Evolutionary conservation across 1,140 invertebrate genomes (phyloP).

Genomic region (Lepidurus apus): DNA sequence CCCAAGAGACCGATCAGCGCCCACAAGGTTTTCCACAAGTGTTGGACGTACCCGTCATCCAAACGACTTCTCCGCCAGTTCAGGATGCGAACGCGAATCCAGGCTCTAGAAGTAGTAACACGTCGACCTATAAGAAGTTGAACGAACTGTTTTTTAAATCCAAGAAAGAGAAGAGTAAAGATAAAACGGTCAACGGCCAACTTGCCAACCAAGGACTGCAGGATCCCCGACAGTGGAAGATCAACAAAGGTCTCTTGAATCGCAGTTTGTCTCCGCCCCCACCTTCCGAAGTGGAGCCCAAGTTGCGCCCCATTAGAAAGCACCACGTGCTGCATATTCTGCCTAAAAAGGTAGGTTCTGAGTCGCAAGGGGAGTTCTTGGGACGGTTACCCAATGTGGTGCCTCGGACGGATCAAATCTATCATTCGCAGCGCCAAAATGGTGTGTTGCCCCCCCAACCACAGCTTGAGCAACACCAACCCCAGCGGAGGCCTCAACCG

Average conservation of each 20-base stretch:
- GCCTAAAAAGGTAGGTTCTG: neutral
- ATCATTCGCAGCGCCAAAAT: slow-evolving; percentile 20
- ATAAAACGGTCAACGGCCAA: slow-evolving; percentile 45
- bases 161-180: slow-evolving; percentile 45
- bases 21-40: neutral
- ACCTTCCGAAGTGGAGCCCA: slow-evolving; percentile 34
- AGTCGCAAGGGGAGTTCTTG: neutral
- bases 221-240: slow-evolving; percentile 14
- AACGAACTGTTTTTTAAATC: slow-evolving; percentile 54
- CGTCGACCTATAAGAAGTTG: slow-evolving; percentile 61
- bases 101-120: slow-evolving; percentile 43
- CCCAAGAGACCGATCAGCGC: neutral
- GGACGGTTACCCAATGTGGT: slow-evolving; percentile 33
- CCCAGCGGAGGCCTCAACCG: neutral
- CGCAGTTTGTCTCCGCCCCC: slow-evolving; percentile 35
- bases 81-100: neutral
- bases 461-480: neutral
- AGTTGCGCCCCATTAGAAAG: slow-evolving; percentile 25
- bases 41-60: neutral
- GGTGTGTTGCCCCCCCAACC: neutral
- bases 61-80: neutral
- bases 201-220: slow-evolving; percentile 24
- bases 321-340: slow-evolving; percentile 33
- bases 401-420: slow-evolving; percentile 28
- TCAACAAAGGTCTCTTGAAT: slow-evolving; percentile 28